Evolutionary conservation across 2,113 vertebrate species (phyloP).

Genomic region (Paradisaea rubra): DNA sequence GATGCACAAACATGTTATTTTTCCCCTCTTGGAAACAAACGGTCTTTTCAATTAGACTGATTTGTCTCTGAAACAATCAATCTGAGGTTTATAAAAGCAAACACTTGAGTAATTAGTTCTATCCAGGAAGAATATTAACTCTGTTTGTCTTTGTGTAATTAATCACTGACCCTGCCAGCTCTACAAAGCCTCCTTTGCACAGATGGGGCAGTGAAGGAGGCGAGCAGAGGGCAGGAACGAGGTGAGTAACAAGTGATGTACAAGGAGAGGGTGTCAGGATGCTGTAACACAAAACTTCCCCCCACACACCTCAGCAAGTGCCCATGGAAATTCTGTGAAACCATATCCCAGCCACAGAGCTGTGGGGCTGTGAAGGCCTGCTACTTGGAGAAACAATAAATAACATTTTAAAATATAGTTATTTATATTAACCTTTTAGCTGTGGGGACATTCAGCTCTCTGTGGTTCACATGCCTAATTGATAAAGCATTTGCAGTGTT

Average conservation of each 20-base stretch:
- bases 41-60: slow-evolving; percentile 72
- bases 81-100: slow-evolving; percentile 74
- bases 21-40: slow-evolving; percentile 58
- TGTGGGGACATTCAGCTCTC: background rate
- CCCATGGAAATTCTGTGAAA: slow-evolving; percentile 35
- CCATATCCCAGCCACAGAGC: slow-evolving; percentile 14
- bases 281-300: slow-evolving; percentile 10
- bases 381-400: slow-evolving; percentile 39
- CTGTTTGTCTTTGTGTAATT: slow-evolving; percentile 77
- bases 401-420: background rate
- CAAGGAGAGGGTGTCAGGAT: slow-evolving; percentile 21
- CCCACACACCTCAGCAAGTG: slow-evolving; percentile 38
- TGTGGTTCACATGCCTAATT: background rate
- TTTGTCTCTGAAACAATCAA: slow-evolving; percentile 71
- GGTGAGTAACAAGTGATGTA: slow-evolving; percentile 27
- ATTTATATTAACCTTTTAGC: background rate
- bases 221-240: slow-evolving; percentile 8
- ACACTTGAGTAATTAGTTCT: slow-evolving; percentile 76
- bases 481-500: background rate
- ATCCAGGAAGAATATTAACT: slow-evolving; percentile 76
- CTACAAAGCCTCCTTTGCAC: slow-evolving; percentile 42
- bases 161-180: slow-evolving; percentile 72
- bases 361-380: background rate
- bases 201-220: slow-evolving; percentile 38
- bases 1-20: slow-evolving; percentile 10